Evolutionary conservation across 2,113 vertebrate genomes (phyloP), one percentile per base, ranked within the genome.

Genomic region (Scatophagus argus): DNA sequence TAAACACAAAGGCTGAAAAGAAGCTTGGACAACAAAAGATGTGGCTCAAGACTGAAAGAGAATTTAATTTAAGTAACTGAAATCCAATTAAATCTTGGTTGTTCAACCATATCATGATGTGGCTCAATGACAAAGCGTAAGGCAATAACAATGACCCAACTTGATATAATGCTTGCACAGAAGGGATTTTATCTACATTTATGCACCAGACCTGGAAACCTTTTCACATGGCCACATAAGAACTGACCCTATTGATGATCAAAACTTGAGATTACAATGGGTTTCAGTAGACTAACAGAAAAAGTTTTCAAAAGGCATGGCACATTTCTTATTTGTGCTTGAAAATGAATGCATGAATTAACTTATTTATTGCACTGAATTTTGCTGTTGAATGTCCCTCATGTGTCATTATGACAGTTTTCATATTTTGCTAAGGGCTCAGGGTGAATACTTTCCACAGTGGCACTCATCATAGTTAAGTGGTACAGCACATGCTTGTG

Each of bases 41-140:
- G 46, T 4, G 49, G 78, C 54, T 74, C 58, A 61, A 29, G 77
- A 64, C 56, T 25, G 31, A 85, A 77, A 60, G 54, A 52, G 70
- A 74, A 79, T 90, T 81, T 87, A 60, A 84, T 82, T 84, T 58
- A 72, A 68, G 80, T 31, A 62, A 73, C 60, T 31, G 32, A 67
- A 84, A 83, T 86, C 60, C 70, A 84, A 81, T 91, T 79, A 82
- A 73, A 87, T 61, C 69, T 56, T 38, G 36, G 66, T 62, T 63
- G 29, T 27, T 74, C 67, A 85, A 61, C 38, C 66, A 13, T 67
- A 59, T 34, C 47, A 23, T 19, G 54, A 81, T 70, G 69, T 74
- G 36, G 66, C 65, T 82, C 38, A 60, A 19, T 60, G 79, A 81
- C 62, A 74, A 75, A 79, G 71, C 49, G 2, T 23, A 17, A 60